Evolutionary conservation across 2,888 invertebrate species (phyloP), one percentile per base, ranked within the genome.

Genomic region (Trissolcus japonicus): DNA sequence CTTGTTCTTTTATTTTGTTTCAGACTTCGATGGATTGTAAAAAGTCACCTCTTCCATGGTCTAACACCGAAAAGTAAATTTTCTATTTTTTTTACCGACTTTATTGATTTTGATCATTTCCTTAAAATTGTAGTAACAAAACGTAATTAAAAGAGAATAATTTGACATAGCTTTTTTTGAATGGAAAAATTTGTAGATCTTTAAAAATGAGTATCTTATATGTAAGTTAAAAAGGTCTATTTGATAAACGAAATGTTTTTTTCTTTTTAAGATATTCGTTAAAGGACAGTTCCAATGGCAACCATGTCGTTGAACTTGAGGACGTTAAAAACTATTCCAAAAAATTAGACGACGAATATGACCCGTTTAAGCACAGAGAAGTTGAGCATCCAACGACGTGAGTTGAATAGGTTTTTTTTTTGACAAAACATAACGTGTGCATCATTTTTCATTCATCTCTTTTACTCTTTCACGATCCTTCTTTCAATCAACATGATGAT

Each of bases 321-420:
- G 90, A 91, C 69, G 78, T 81, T 55, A 87, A 87, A 72, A 84
- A 83, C n/a, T 81, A 85, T 62, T 83, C 71, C 16, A 80, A 87
- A 80, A 85, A 87, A 51, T 89, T 91, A 43, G 91, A 90, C 14
- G 91, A 91, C 56, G 92, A 92, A 71, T 94, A 94, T 82, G 92
- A 94, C 80, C 94, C 94, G 0, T 94, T 93, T 82, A 90, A 92
- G 65, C 92, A 93, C 86, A 90, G 94, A 82, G 91, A 91, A 1
- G 94, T 94, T 21, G 91, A 92, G 51, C 93, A 94, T 86, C 94
- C 94, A 1, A 94, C 94, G 25, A 93, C 94, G 94, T 94, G 88
- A 93, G 94, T 92, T 67, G 29, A 29, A 29, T 29, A 7, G 7
- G 35, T 35, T 35, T 35, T 35, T 35, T 35, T 9, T 7, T 35